These are phyloP conservation scores for Cephus pulcher DNA, from an alignment of 2,888 invertebrate genomes.

Conservation along the genomic window DNA sequence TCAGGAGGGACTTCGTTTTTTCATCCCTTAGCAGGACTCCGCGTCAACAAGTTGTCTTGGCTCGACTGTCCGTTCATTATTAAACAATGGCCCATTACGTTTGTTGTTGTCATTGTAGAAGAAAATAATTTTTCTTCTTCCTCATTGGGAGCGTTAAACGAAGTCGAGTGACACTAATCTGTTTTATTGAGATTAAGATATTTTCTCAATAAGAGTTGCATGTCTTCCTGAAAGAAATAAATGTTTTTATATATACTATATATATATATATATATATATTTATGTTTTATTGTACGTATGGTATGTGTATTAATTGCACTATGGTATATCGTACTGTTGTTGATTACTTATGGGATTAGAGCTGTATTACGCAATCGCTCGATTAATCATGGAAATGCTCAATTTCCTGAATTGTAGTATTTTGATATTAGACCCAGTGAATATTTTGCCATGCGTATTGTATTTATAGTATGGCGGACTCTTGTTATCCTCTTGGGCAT, in stretches of 20 bases:
- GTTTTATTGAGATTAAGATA: not conserved
- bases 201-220: constrained; percentile 7
- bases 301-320: not conserved
- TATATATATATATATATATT: not conserved
- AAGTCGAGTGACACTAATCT: not conserved
- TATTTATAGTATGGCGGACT: too few relatives aligned
- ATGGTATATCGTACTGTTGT: not conserved
- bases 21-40: not conserved
- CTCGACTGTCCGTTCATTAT: not conserved
- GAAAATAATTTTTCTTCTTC: not conserved
- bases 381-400: too few relatives aligned
- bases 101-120: constrained; percentile 19
- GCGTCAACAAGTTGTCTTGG: not conserved
- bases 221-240: not conserved
- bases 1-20: not conserved
- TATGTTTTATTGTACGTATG: not conserved
- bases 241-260: not conserved
- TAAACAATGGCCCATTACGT: constrained; percentile 25
- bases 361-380: too few relatives aligned
- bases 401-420: too few relatives aligned
- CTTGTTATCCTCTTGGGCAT: not conserved
- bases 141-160: constrained; percentile 22
- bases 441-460: too few relatives aligned
- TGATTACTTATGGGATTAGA: too few relatives aligned
- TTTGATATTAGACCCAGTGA: too few relatives aligned